These are phyloP conservation scores for Trissolcus brochymenae DNA, from an alignment of 2,888 invertebrate genomes.

Conservation along the genomic window DNA sequence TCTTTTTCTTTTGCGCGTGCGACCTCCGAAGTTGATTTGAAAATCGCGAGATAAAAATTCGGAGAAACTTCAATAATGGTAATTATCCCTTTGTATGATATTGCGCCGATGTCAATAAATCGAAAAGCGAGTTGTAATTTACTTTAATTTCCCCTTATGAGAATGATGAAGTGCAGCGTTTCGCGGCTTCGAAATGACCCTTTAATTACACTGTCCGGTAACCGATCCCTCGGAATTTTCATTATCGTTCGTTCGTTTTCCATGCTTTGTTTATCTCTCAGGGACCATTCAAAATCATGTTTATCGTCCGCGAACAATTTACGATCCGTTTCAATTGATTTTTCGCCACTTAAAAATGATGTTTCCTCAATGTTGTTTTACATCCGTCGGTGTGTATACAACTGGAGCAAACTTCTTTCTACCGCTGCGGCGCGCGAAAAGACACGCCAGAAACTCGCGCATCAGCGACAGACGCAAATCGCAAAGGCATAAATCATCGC, in stretches of 20 bases:
- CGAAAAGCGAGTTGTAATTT: constrained; percentile 42
- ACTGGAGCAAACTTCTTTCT: background rate
- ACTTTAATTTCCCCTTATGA: constrained; percentile 41
- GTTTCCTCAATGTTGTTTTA: constrained; percentile 5
- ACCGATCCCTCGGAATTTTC: too few relatives aligned
- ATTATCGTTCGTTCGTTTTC: background rate
- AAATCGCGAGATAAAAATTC: too few relatives aligned
- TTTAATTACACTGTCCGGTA: constrained; percentile 36
- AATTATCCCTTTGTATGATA: constrained; percentile 38
- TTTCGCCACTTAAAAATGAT: background rate
- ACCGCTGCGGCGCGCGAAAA: too few relatives aligned
- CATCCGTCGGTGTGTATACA: constrained; percentile 12
- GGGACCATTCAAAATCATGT: background rate
- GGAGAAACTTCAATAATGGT: constrained; percentile 31
- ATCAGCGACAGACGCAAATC: constrained; percentile 39
- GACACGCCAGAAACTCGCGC: constrained; percentile 8
- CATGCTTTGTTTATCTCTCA: background rate
- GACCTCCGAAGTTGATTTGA: too few relatives aligned
- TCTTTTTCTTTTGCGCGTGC: too few relatives aligned
- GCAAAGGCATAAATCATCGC: constrained; percentile 48
- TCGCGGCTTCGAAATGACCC: constrained; percentile 45
- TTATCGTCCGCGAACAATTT: background rate
- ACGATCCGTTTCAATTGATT: background rate
- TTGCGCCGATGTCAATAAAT: constrained; percentile 34
- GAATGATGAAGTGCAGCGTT: constrained; percentile 51